Conservation (phyloP, 2,797 vertebrate species). For the Cyclopterus lumpus region DNA sequence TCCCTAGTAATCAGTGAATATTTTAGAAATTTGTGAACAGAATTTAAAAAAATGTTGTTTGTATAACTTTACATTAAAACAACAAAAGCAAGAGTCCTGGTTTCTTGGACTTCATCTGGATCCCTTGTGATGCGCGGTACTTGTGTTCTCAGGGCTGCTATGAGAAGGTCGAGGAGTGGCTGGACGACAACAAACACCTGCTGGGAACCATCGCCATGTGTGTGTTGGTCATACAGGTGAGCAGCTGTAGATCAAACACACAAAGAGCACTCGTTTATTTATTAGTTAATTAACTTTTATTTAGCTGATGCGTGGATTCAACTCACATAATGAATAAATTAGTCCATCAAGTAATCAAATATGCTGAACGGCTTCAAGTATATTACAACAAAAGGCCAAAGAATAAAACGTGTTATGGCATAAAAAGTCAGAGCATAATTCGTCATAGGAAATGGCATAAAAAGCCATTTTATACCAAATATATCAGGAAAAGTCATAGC, state of each 20-base stretch:
- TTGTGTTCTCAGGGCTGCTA: slow-evolving; percentile 90
- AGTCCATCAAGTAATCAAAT: background rate
- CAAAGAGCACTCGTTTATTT: background rate
- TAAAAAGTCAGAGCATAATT: background rate
- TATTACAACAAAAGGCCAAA: background rate
- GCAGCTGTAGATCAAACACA: background rate
- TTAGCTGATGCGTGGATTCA: background rate
- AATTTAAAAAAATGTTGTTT: background rate
- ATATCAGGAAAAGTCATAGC: background rate
- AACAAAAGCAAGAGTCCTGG: background rate
- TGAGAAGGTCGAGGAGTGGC: slow-evolving; percentile 93
- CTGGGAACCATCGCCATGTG: slow-evolving; percentile 95
- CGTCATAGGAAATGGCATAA: background rate
- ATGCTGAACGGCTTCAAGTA: background rate
- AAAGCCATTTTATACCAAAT: background rate
- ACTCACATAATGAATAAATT: background rate
- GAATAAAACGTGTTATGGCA: background rate
- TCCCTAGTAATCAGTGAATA: background rate
- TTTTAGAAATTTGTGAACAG: background rate
- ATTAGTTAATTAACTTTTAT: background rate
- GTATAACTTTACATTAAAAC: background rate
- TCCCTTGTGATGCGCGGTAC: background rate
- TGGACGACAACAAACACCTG: slow-evolving; percentile 95
- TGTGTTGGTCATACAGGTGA: slow-evolving; percentile 95
- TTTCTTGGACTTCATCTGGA: background rate